Evolutionary conservation across 2,888 invertebrate species (phyloP).

Genomic region (Ochlodes sylvanus): DNA sequence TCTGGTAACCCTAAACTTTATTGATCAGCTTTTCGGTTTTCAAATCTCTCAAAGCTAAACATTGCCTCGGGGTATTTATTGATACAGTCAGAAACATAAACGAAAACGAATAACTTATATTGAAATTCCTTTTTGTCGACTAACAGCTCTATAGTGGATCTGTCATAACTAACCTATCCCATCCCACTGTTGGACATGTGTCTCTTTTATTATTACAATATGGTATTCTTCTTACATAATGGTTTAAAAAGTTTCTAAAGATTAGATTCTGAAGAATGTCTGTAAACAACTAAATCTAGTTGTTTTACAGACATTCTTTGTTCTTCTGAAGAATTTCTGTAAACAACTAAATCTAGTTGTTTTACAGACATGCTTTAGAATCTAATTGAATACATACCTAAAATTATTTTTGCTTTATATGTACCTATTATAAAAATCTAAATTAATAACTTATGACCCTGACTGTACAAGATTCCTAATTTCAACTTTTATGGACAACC

Average conservation of each 20-base stretch:
- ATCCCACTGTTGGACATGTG: neutral
- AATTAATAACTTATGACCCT: constrained; percentile 33
- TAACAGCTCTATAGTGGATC: neutral
- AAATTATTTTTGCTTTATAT: no score
- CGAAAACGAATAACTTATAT: constrained; percentile 14
- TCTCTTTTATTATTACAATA: no score
- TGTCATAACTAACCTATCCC: neutral
- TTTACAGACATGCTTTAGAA: no score
- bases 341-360: no score
- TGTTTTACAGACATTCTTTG: no score
- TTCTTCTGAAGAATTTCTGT: no score
- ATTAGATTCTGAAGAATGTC: no score
- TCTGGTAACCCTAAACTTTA: constrained; percentile 55
- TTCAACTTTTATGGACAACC: constrained; percentile 73
- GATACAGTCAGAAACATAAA: constrained; percentile 61
- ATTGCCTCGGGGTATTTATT: constrained; percentile 75
- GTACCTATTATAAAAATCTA: neutral
- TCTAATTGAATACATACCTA: no score
- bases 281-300: no score
- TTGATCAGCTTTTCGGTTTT: constrained; percentile 72
- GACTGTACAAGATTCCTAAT: constrained; percentile 63
- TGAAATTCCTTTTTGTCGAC: neutral
- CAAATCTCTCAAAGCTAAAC: constrained; percentile 74
- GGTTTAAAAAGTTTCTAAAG: no score
- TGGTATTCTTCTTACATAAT: no score